Percentiles rank a stretch among this genome's conserved stretches.
These are phyloP conservation scores for Mormyrops attenuatus DNA, from an alignment of 2,797 vertebrate species.

Conservation along the genomic window DNA sequence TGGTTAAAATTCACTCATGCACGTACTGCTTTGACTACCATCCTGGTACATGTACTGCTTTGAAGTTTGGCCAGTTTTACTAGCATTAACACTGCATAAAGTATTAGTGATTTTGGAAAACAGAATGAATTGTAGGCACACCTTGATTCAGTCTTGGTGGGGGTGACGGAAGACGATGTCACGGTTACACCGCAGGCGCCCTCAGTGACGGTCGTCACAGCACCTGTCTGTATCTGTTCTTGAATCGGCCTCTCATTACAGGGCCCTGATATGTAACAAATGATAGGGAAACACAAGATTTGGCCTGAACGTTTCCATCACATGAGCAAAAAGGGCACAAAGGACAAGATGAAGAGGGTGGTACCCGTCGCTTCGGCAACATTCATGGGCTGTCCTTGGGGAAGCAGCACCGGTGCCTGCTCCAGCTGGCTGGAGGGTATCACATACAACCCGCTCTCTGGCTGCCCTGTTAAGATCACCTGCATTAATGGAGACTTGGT, in stretches of 20 bases:
- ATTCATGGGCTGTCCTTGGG: constrained; percentile 60
- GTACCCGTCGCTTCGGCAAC: constrained; percentile 49
- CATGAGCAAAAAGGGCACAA: not conserved
- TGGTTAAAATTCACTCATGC: not conserved
- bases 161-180: constrained; percentile 49
- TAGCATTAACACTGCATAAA: not conserved
- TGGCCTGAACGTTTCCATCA: not conserved
- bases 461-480: constrained; percentile 68
- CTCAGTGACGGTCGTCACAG: constrained; percentile 51
- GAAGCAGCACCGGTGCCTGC: constrained; percentile 64
- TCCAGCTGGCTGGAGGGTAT: constrained; percentile 63
- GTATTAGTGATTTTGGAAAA: not conserved
- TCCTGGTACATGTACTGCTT: not conserved
- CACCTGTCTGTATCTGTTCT: constrained; percentile 48
- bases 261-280: constrained; percentile 47
- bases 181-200: constrained; percentile 39
- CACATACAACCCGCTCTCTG: constrained; percentile 63
- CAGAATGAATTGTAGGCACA: constrained; percentile 26
- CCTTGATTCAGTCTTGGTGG: constrained; percentile 51
- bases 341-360: not conserved
- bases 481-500: constrained; percentile 31
- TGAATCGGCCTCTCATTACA: constrained; percentile 50
- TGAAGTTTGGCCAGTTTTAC: not conserved
- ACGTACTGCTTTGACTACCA: not conserved
- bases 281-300: not conserved